phyloP scores from a whole-genome alignment of 2,888 invertebrate genomes.

The Oxytorus armatus region DNA sequence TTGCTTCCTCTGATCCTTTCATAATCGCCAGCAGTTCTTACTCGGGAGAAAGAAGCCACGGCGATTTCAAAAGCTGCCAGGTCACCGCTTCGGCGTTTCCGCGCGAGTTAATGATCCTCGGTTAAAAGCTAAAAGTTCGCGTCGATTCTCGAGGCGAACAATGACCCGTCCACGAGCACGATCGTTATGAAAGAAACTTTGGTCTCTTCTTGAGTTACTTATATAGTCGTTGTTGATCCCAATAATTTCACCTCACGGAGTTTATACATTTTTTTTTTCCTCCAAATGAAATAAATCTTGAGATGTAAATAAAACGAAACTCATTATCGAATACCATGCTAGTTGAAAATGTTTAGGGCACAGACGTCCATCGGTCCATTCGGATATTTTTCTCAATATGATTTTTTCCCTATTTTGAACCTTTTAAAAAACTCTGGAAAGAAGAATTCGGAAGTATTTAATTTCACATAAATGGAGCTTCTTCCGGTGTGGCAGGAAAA shows the following conservation, averaged over 20 bases:
- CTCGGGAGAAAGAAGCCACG: constrained; percentile 49
- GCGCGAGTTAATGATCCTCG: constrained; percentile 51
- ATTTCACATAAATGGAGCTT: no score
- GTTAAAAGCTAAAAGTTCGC: constrained; percentile 45
- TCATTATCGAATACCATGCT: no score
- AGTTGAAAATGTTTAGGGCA: no score
- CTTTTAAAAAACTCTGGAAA: no score
- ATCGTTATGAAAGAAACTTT: constrained; percentile 20
- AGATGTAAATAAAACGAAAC: no score
- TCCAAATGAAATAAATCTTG: neutral
- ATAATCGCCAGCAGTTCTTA: constrained; percentile 48
- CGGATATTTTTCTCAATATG: no score
- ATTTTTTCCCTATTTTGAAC: no score
- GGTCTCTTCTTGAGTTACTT: neutral
- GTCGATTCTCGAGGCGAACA: constrained; percentile 20
- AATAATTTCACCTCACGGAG: neutral
- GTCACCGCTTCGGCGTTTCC: constrained; percentile 56
- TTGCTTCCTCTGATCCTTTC: constrained; percentile 46
- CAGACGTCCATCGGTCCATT: no score
- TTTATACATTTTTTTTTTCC: neutral
- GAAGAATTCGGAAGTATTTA: no score
- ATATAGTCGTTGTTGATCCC: neutral
- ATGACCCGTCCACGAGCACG: neutral
- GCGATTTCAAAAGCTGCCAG: constrained; percentile 56
- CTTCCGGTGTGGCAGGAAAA: no score